Evolutionary conservation across 2,888 invertebrate genomes (phyloP), one percentile per base, ranked within the genome.

Genomic region (Andricus quercusramuli): DNA sequence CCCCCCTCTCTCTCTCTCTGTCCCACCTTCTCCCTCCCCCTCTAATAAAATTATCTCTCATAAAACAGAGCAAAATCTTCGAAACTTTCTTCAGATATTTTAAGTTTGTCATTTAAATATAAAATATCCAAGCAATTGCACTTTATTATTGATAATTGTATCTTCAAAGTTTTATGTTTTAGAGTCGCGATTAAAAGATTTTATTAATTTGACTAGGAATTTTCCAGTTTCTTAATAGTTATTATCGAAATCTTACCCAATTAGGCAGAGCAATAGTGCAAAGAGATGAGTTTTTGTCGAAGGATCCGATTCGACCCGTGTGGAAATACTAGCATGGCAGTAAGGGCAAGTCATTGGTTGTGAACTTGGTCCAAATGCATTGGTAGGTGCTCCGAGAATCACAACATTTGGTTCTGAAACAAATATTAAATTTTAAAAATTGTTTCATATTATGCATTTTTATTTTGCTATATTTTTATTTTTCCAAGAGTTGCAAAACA

Each of bases 271-370:
- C 2, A 93, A 76, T n/a, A 94, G 82, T 3, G 94, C 94, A 77
- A 93, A 92, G 17, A 94, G 80, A 86, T 94, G 94, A 1, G 94
- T 94, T 88, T 93, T 94, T 2, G 92, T 90, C 62, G 92, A 93
- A 1, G 93, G 86, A 85, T 93, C 92, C 2, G 91, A 90, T 82
- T 92, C 90, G 6, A 94, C 89, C 41, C 89, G 84, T 0, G 94
- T 93, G 0, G 90, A 88, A 78, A 94, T 92, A 65, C 88, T 89
- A 8, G 91, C 90, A 15, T 91, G 93, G 82, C 94, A 94, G 77
- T 93, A 88, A 1, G 94, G 94, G 84, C 94, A 94, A 1, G 83
- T 90, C 84, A 93, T 83, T 1, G 87, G 79, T 80, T 92, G 90
- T 9, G 94, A 88, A 37, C 91, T 89, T 0, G 93, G 91, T 3